phyloP scores from a whole-genome alignment of 1,140 invertebrate species.

The Drosophila watanabei region DNA sequence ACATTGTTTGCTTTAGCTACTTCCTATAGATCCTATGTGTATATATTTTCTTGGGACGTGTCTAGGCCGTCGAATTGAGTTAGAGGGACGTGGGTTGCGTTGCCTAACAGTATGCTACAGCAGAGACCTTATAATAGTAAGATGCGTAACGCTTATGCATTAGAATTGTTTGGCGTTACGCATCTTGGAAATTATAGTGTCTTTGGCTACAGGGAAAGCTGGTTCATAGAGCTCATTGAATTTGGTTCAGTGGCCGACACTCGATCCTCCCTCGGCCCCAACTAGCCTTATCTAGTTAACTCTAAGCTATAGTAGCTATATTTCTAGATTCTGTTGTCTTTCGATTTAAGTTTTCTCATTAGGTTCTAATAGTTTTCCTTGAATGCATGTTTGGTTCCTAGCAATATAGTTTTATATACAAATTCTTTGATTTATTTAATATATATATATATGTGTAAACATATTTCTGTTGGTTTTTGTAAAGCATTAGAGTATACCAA shows the following conservation, averaged over 20 bases:
- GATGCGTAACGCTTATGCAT: background rate
- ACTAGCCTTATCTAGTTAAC: slow-evolving; percentile 47
- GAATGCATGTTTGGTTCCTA: slow-evolving; percentile 59
- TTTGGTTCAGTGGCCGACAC: slow-evolving; percentile 72
- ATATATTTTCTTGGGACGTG: slow-evolving; percentile 18
- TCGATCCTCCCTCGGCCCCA: slow-evolving; percentile 16
- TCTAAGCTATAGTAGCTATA: slow-evolving; percentile 27
- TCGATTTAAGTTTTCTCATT: slow-evolving; percentile 37
- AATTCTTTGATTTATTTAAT: slow-evolving; percentile 49
- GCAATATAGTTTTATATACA: slow-evolving; percentile 56
- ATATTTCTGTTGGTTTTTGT: slow-evolving; percentile 68
- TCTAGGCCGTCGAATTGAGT: slow-evolving; percentile 36
- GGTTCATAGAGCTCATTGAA: slow-evolving; percentile 64
- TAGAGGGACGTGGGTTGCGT: slow-evolving; percentile 33
- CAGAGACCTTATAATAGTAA: background rate
- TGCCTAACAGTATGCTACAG: slow-evolving; percentile 30
- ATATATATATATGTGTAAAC: slow-evolving; percentile 24
- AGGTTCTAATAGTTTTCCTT: slow-evolving; percentile 67
- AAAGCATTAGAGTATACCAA: slow-evolving; percentile 85
- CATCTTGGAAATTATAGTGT: background rate
- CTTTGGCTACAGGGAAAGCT: slow-evolving; percentile 9
- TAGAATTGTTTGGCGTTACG: background rate
- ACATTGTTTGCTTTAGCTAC: slow-evolving; percentile 62
- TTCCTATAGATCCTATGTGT: slow-evolving; percentile 28
- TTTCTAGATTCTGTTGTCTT: slow-evolving; percentile 68